A percentile compares a stretch with the other conserved stretches of the same genome.
phyloP scores from a whole-genome alignment of 2,797 vertebrate genomes.

The Halcyon smyrnensis region DNA sequence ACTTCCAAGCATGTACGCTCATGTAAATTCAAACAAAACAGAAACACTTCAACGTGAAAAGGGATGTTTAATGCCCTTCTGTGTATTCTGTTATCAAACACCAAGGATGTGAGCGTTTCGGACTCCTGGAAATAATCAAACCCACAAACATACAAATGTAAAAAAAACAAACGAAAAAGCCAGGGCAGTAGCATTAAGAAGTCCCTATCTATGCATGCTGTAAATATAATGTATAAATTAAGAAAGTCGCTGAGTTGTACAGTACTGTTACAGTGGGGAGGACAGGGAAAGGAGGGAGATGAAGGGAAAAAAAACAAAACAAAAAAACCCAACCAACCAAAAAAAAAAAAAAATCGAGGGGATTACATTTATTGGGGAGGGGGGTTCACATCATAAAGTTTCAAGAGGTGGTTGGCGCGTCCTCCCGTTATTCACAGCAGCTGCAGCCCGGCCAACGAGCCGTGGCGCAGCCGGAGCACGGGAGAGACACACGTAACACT shows the following conservation, averaged over 20 bases:
- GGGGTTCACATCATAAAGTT: no score
- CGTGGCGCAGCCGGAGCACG: neutral
- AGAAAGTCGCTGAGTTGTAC: rapidly evolving
- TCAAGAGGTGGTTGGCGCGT: neutral
- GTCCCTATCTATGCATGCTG: neutral
- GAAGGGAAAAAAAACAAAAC: rapidly evolving
- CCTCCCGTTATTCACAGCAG: neutral
- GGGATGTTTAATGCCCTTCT: neutral
- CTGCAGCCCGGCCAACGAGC: neutral
- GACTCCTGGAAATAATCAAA: rapidly evolving
- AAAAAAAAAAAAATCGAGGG: no score
- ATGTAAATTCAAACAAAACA: neutral
- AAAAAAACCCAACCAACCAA: no score
- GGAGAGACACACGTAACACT: rapidly evolving
- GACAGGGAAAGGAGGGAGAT: no score
- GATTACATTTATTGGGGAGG: no score
- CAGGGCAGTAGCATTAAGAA: neutral
- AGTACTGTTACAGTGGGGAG: rapidly evolving
- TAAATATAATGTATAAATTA: rapidly evolving
- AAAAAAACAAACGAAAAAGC: rapidly evolving
- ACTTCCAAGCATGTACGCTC: neutral
- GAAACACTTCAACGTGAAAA: neutral
- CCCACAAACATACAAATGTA: no score
- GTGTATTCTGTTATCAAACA: rapidly evolving
- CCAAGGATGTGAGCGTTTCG: rapidly evolving